These are phyloP conservation scores for Ptilonorhynchus violaceus DNA, from an alignment of 2,113 vertebrate species.

Conservation along the genomic window DNA sequence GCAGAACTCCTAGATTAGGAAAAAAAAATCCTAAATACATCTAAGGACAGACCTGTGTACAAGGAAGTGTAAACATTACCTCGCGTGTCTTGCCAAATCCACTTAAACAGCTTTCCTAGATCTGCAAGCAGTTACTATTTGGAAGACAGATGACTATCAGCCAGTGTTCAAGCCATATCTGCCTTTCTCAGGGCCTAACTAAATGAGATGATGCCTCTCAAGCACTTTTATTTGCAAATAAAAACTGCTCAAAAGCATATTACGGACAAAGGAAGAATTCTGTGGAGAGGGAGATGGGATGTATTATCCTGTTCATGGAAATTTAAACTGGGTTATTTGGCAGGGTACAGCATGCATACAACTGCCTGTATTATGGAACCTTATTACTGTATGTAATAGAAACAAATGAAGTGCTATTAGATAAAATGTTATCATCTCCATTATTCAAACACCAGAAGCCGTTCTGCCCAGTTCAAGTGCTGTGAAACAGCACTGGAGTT, in stretches of 20 bases:
- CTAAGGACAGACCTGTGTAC: background rate
- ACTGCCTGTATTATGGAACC: background rate
- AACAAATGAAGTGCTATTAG: background rate
- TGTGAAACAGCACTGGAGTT: background rate
- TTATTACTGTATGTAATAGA: background rate
- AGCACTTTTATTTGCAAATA: slow-evolving; percentile 40
- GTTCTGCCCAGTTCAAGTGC: background rate
- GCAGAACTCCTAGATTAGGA: background rate
- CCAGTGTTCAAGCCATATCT: background rate
- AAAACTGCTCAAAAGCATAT: slow-evolving; percentile 18
- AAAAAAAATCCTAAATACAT: background rate
- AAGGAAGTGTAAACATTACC: background rate
- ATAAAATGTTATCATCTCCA: background rate
- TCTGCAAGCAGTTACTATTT: slow-evolving; percentile 21
- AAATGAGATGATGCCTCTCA: slow-evolving; percentile 17
- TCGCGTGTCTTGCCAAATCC: background rate
- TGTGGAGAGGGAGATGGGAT: background rate
- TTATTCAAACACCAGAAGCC: background rate
- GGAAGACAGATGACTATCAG: slow-evolving; percentile 29
- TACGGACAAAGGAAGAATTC: background rate
- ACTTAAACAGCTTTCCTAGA: background rate
- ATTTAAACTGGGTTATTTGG: background rate
- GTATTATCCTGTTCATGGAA: background rate
- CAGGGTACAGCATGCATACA: background rate
- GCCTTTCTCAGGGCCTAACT: slow-evolving; percentile 8